Conservation (phyloP, 2,888 invertebrate species). For the Zaprionus obscuricornis region DNA sequence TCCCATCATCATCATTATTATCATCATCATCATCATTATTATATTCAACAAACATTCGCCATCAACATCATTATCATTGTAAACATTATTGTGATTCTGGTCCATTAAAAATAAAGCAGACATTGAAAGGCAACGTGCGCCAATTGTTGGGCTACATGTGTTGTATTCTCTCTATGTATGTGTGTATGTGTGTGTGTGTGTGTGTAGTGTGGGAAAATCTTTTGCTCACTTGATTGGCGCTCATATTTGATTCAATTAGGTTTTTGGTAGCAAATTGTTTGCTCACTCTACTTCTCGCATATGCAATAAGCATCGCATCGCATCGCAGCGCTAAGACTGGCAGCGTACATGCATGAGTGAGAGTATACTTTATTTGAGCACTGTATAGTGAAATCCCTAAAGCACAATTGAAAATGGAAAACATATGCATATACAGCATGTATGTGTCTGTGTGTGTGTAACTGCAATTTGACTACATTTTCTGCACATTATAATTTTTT, state of each 20-base stretch:
- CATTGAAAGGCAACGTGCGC: conserved; percentile 56
- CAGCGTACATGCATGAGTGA: too few species aligned
- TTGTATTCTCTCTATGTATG: conserved; percentile 7
- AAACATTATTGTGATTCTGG: conserved; percentile 7
- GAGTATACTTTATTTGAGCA: too few species aligned
- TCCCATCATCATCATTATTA: conserved; percentile 7
- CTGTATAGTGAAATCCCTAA: too few species aligned
- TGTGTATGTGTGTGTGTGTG: background rate
- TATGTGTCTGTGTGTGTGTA: too few species aligned
- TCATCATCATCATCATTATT: conserved; percentile 1
- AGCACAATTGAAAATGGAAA: too few species aligned
- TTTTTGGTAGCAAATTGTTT: conserved; percentile 41
- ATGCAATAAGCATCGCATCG: too few species aligned
- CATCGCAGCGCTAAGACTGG: too few species aligned
- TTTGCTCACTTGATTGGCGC: conserved; percentile 60
- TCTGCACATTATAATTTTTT: too few species aligned
- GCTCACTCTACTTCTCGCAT: background rate
- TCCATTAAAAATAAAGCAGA: conserved; percentile 45
- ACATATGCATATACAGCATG: too few species aligned
- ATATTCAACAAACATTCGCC: background rate
- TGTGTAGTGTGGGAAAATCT: conserved; percentile 39
- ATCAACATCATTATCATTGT: conserved; percentile 5
- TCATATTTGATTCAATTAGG: conserved; percentile 58
- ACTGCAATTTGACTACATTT: conserved; percentile 4
- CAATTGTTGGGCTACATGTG: conserved; percentile 43